phyloP scores from a whole-genome alignment of 2,797 vertebrate species.

The Pyrrhura leucotis region DNA sequence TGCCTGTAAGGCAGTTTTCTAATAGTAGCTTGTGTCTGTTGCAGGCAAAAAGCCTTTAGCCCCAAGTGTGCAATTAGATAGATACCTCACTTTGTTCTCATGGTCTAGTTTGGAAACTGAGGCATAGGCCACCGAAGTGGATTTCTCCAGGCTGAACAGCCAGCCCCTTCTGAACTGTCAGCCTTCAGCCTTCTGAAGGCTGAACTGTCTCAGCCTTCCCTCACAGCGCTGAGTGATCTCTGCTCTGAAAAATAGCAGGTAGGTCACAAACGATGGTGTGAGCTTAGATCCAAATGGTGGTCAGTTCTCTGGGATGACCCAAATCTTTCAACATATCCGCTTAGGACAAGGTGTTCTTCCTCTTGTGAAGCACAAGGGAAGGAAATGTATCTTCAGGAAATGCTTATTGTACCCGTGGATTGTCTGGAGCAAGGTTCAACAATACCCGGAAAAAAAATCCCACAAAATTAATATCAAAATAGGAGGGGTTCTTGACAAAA shows the following conservation, averaged over 20 bases:
- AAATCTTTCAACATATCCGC: slow-evolving; percentile 25
- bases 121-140: background rate
- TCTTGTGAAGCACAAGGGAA: slow-evolving; percentile 61
- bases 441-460: slow-evolving; percentile 70
- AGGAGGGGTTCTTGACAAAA: slow-evolving; percentile 51
- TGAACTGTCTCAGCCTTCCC: background rate
- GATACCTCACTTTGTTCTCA: background rate
- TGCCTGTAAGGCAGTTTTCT: background rate
- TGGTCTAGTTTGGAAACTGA: background rate
- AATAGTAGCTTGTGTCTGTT: background rate
- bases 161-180: background rate
- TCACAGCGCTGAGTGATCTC: background rate
- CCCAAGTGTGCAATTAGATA: background rate
- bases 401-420: slow-evolving; percentile 60
- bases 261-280: background rate
- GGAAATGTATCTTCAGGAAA: slow-evolving; percentile 75
- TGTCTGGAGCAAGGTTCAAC: slow-evolving; percentile 43
- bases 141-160: background rate
- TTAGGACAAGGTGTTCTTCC: slow-evolving; percentile 71
- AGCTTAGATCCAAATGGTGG: background rate
- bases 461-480: slow-evolving; percentile 64
- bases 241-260: background rate
- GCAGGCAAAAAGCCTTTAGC: background rate
- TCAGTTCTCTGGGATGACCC: background rate
- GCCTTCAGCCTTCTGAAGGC: background rate